These are phyloP conservation scores for Cheilosia pagana DNA, from an alignment of 2,888 invertebrate genomes.

Conservation along the genomic window DNA sequence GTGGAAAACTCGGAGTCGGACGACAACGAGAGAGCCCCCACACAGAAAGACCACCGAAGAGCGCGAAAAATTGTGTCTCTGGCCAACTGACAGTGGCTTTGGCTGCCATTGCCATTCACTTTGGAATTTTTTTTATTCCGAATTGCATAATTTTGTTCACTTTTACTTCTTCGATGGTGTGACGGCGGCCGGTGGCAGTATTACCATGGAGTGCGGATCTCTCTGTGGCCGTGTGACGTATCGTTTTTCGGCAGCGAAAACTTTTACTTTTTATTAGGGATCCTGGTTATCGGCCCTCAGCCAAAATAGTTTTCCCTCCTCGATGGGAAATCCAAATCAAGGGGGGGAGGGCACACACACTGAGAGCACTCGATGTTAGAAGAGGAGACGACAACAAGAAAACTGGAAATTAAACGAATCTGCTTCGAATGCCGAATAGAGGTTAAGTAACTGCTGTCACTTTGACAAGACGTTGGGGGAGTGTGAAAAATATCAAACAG, in stretches of 20 bases:
- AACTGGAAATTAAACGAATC: constrained; percentile 52
- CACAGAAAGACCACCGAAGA: constrained; percentile 24
- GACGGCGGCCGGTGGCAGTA: neutral
- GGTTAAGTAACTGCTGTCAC: constrained; percentile 65
- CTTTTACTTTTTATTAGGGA: constrained; percentile 32
- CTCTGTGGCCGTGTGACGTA: constrained; percentile 21
- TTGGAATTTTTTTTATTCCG: constrained; percentile 60
- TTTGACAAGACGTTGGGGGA: constrained; percentile 57
- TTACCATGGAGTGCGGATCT: neutral
- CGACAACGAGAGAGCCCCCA: constrained; percentile 30
- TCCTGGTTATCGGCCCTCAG: neutral
- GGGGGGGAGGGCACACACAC: neutral
- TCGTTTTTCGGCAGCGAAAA: constrained; percentile 16
- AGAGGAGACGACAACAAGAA: neutral
- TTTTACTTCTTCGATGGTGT: constrained; percentile 49
- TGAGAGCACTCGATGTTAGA: neutral
- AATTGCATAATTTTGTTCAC: constrained; percentile 56
- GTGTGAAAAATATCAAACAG: constrained; percentile 55
- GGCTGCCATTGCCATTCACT: constrained; percentile 54
- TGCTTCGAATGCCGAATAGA: constrained; percentile 51
- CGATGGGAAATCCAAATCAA: constrained; percentile 12
- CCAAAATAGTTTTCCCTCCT: constrained; percentile 6
- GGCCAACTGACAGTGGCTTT: neutral
- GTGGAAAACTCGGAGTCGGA: constrained; percentile 48
- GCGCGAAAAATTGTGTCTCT: constrained; percentile 3